Base-by-base conservation (phyloP, 2,888 invertebrate species). In the Busseola fusca region DNA sequence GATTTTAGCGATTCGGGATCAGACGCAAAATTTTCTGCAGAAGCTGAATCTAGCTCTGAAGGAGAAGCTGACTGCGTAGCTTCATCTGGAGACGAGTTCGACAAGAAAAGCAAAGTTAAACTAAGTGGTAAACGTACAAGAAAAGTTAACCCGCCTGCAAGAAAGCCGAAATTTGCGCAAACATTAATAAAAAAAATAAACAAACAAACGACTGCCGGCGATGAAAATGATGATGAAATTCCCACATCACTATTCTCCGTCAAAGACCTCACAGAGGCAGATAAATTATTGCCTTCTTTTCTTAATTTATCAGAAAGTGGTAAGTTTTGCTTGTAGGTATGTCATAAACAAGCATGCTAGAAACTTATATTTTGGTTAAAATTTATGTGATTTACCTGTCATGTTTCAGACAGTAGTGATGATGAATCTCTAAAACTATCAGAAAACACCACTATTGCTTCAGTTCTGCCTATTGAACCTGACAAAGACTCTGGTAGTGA, bases 1-100 rank as follows among this genome's bases (percentile, higher is more conserved):
- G 95, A 95, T 85, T 96, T 94, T 71, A 95, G 94, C 82, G 96
- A 96, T 88, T 96, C 96, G 0, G 95, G 95, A n/a, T 95, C 96
- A 0, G 96, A 96, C 10, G 96, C 95, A 0, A 89, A 93, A 70
- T 92, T 96, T 82, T 90, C 94, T 64, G 92, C 92, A 56, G 74
- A 69, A 48, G 72, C 40, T 21, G 88, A 87, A 59, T 90, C 93
- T 2, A 93, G 91, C 76, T 94, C 93, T 5, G 90, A 89, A n/a
- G 91, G 91, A 42, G 92, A 91, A 54, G 83, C 84, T 9, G 87
- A 89, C 62, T 83, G 78, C 27, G 86, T 83, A 52, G 82, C 78
- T 62, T 91, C 93, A 3, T 94, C 94, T 3, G 92, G 87, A 27
- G 92, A 93, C 21, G 93, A 95, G 69, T 92, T 92, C 57, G 65